These are phyloP conservation scores for Tetragonisca angustula DNA, from an alignment of 2,888 invertebrate species.

Conservation along the genomic window DNA sequence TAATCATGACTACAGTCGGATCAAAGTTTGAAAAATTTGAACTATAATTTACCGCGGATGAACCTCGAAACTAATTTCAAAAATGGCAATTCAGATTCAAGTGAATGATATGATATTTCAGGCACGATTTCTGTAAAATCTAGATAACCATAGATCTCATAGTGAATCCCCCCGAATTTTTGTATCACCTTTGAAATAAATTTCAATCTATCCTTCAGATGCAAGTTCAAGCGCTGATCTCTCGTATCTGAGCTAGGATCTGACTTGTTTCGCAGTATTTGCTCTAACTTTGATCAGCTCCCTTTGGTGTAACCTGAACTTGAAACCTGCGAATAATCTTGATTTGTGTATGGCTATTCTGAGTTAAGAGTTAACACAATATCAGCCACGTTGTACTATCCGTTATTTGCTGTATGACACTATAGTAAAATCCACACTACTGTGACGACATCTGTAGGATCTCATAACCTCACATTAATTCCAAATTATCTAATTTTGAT, in stretches of 20 bases:
- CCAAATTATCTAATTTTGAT: no score
- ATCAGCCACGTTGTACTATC: background rate
- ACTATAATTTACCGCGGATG: background rate
- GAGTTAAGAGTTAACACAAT: background rate
- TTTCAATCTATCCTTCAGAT: background rate
- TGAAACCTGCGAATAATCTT: background rate
- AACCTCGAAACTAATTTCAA: background rate
- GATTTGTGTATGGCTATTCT: background rate
- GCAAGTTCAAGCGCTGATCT: background rate
- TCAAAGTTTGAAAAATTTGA: background rate
- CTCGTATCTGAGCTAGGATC: background rate
- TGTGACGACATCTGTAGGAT: no score
- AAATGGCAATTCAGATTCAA: background rate
- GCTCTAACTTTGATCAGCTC: background rate
- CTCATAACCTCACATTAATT: no score
- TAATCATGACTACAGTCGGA: no score
- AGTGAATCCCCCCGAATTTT: no score
- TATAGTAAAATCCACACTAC: no score
- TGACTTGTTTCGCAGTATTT: background rate
- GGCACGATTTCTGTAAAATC: background rate
- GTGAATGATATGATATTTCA: no score
- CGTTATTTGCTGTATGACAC: no score
- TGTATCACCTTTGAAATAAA: background rate
- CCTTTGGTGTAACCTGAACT: background rate
- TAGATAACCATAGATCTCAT: no score